Percentiles rank a stretch among this genome's conserved stretches.
phyloP scores from a whole-genome alignment of 2,888 invertebrate genomes.

The Sphaerophoria taeniata region DNA sequence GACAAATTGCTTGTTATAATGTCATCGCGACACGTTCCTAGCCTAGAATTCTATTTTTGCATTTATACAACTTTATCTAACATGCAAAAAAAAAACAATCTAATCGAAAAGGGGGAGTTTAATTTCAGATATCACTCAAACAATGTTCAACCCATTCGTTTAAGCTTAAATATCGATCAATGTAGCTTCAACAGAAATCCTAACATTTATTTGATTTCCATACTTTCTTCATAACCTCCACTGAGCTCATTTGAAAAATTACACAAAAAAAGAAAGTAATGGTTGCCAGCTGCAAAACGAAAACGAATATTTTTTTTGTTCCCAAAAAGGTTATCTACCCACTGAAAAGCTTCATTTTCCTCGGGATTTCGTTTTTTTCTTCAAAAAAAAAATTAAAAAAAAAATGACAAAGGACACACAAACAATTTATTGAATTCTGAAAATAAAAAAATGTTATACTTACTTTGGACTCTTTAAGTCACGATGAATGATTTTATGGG shows the following conservation, averaged over 20 bases:
- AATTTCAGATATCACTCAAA: slow-evolving; percentile 23
- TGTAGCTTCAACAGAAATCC: slow-evolving; percentile 2
- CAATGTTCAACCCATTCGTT: slow-evolving; percentile 5
- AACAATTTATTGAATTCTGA: slow-evolving; percentile 6
- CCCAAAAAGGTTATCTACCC: slow-evolving; percentile 11
- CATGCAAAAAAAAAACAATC: background rate
- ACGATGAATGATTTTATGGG: slow-evolving; percentile 97
- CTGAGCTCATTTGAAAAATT: background rate
- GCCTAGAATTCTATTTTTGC: slow-evolving; percentile 19
- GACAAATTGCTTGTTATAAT: slow-evolving; percentile 17
- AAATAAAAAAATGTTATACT: slow-evolving; percentile 81
- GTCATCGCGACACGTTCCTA: slow-evolving; percentile 24
- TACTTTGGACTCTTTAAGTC: slow-evolving; percentile 99
- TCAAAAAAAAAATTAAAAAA: slow-evolving; percentile 5
- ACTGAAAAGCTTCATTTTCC: background rate
- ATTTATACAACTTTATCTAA: slow-evolving; percentile 4
- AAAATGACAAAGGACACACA: too few relatives aligned
- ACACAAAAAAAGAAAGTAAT: background rate
- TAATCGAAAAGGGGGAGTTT: slow-evolving; percentile 2
- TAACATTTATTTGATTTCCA: background rate
- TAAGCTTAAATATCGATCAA: slow-evolving; percentile 14
- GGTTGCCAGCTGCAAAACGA: slow-evolving; percentile 28
- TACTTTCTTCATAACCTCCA: background rate
- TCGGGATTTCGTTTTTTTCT: background rate
- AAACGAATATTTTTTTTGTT: background rate